phyloP scores from a whole-genome alignment of 2,888 invertebrate species.

The Agriopis marginaria region DNA sequence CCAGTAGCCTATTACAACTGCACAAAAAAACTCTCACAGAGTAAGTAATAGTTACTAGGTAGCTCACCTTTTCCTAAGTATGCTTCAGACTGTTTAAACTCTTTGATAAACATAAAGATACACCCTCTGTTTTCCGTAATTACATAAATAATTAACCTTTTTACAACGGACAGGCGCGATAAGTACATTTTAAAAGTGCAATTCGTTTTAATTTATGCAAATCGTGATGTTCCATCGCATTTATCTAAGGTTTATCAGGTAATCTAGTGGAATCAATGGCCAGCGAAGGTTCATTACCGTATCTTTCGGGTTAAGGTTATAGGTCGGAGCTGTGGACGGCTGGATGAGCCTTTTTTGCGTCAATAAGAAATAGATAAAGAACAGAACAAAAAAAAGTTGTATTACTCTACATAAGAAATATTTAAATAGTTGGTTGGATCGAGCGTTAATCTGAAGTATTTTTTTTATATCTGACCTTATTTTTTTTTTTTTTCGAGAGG shows the following conservation, averaged over 20 bases:
- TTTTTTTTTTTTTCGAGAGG: too few relatives aligned
- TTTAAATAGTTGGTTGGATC: too few relatives aligned
- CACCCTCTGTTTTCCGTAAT: conserved; percentile 20
- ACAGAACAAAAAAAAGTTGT: too few relatives aligned
- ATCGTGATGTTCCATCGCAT: conserved; percentile 43
- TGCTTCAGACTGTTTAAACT: neutral
- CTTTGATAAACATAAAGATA: conserved; percentile 19
- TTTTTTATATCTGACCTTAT: too few relatives aligned
- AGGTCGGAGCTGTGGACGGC: conserved; percentile 36
- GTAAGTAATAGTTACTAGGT: neutral
- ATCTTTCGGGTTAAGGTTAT: conserved; percentile 56
- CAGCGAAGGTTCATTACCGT: conserved; percentile 61
- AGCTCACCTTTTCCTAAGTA: neutral
- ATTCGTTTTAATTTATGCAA: conserved; percentile 51
- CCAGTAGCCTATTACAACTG: too few relatives aligned
- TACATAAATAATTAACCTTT: conserved; percentile 32
- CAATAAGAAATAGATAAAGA: too few relatives aligned
- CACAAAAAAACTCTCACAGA: neutral
- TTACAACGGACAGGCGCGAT: conserved; percentile 24
- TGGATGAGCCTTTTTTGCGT: conserved; percentile 34
- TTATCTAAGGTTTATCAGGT: conserved; percentile 57
- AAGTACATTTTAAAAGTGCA: conserved; percentile 41
- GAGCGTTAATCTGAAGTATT: too few relatives aligned
- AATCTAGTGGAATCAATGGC: conserved; percentile 63
- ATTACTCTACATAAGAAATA: too few relatives aligned